A percentile compares a stretch with the other conserved stretches of the same genome.
Evolutionary conservation across 2,888 invertebrate genomes (phyloP).

Genomic region (Tachystola acroxantha): DNA sequence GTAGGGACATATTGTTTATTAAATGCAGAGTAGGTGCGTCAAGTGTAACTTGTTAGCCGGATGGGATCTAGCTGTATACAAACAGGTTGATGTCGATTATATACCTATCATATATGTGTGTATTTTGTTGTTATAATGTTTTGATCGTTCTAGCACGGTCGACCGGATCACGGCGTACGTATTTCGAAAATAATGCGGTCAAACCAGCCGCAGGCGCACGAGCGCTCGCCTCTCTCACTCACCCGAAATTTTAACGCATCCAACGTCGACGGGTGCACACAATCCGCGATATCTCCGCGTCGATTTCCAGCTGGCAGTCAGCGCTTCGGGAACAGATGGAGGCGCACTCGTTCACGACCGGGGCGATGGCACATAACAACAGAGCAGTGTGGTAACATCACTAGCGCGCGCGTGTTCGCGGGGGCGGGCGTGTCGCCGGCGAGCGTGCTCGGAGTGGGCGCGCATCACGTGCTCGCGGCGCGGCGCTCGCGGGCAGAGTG

Average conservation of each 20-base stretch:
- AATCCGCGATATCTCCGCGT: conserved; percentile 48
- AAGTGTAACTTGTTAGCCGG: conserved; percentile 12
- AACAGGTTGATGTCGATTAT: conserved; percentile 37
- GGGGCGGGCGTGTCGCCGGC: conserved; percentile 46
- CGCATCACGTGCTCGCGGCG: conserved; percentile 36
- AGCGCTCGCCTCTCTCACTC: conserved; percentile 68
- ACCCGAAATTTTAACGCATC: conserved; percentile 76
- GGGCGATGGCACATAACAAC: conserved; percentile 61
- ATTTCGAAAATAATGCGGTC: conserved; percentile 78
- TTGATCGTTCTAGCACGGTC: conserved; percentile 69
- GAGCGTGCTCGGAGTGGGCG: conserved; percentile 26
- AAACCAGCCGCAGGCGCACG: conserved; percentile 71
- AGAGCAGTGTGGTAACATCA: conserved; percentile 62
- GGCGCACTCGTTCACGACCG: conserved; percentile 63
- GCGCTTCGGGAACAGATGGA: conserved; percentile 66
- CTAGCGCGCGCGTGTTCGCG: conserved; percentile 57
- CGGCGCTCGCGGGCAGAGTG: conserved; percentile 55
- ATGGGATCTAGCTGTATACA: conserved; percentile 14
- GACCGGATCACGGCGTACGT: conserved; percentile 73
- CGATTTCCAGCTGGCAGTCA: conserved; percentile 39
- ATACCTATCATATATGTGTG: conserved; percentile 31
- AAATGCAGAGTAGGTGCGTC: conserved; percentile 5
- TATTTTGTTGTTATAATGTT: conserved; percentile 68
- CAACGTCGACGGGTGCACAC: conserved; percentile 65
- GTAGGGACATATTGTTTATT: no score